Evolutionary conservation across 2,113 vertebrate species (phyloP), one percentile per base, ranked within the genome.

Genomic region (Sebastes schlegelii): DNA sequence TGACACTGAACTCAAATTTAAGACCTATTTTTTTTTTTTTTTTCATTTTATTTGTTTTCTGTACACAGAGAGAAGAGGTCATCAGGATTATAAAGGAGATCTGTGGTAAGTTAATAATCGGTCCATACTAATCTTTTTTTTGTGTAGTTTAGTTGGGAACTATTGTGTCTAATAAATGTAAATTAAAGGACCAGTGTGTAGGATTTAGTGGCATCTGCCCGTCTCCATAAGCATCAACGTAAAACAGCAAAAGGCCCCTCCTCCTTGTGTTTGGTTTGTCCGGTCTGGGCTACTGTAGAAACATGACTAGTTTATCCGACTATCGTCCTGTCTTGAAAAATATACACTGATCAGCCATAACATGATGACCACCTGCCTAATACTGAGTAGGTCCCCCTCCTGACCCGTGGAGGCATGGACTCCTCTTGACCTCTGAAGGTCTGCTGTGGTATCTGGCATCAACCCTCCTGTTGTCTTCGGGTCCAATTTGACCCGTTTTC

Each of bases 1-100:
- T 34, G 0, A 60, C 45, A 26, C 2, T 8, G 11, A 72, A 4
- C 6, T n/a, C 17, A 17, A 19, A 14, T 45, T 13, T 0, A 61
- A 42, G 0, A 40, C 3, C 8, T 17, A 43, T 45, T 14, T 46
- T 70, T 60, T 2, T 57, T 40, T 3, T 43, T 64, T 40, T 57
- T 68, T 40, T 58, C 8, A 17, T 55, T 5, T 6, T 16, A 16
- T 61, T 61, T 61, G 60, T 67, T 57, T 75, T 86, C 86, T 91
- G 34, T 62, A 23, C 12, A 45, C 93, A 98, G 97, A 97, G 87
- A 94, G 96, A 97, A 92, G 96, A 97, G 13, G 93, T 97, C 84
- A 95, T 97, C 90, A 95, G 89, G 86, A 95, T 98, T 81, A 97
- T 97, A 82, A 92, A 82, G 67, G 96, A 97, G 91, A 96, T 97